These are phyloP conservation scores for Cantharis lateralis DNA, from an alignment of 2,888 invertebrate species.

Conservation along the genomic window DNA sequence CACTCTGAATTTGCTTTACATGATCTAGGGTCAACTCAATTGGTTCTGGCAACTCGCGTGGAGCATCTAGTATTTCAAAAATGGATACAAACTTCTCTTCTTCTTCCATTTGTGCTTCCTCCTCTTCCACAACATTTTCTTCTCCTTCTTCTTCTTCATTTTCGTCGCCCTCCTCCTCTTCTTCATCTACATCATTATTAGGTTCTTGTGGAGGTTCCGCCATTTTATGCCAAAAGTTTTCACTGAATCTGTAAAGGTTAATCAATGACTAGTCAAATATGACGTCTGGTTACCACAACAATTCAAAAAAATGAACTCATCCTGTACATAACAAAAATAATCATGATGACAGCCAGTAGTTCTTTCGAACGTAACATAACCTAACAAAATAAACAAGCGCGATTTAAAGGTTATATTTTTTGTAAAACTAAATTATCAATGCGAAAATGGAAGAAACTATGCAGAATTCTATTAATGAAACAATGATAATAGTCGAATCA, in stretches of 20 bases:
- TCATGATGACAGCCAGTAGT: background rate
- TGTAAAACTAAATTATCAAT: background rate
- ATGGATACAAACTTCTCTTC: slow-evolving; percentile 44
- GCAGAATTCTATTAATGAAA: too few species aligned
- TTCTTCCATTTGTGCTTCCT: slow-evolving; percentile 41
- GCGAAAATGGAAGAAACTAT: background rate
- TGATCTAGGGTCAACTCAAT: slow-evolving; percentile 57
- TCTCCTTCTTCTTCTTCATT: background rate
- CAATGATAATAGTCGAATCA: background rate
- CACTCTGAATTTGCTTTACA: slow-evolving; percentile 64
- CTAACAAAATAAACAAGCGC: background rate
- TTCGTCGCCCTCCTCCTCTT: slow-evolving; percentile 1
- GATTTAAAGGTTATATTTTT: background rate
- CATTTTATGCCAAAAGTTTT: background rate
- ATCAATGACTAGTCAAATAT: background rate
- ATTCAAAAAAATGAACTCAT: background rate
- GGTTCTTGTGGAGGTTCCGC: background rate
- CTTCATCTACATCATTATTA: background rate
- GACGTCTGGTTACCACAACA: background rate
- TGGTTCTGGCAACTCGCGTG: slow-evolving; percentile 47
- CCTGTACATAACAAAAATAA: background rate
- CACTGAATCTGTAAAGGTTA: background rate
- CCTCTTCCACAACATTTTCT: slow-evolving; percentile 16
- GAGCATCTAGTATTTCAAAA: slow-evolving; percentile 49
- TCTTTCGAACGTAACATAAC: background rate